These are phyloP conservation scores for Camarhynchus parvulus DNA, from an alignment of 2,113 vertebrate genomes.

Conservation along the genomic window DNA sequence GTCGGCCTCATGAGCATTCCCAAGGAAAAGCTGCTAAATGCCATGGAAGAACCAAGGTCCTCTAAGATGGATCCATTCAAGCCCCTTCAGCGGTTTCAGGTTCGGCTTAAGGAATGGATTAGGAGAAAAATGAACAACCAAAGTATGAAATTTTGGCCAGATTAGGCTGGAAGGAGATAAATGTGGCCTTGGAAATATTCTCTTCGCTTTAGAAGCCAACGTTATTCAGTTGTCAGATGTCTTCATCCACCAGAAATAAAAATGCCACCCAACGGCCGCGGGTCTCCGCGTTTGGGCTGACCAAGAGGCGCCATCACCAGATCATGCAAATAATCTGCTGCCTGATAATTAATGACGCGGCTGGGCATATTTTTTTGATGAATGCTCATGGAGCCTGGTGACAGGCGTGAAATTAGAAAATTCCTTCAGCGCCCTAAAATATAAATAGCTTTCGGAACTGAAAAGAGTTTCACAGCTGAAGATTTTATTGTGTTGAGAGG, in stretches of 20 bases:
- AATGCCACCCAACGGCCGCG: neutral
- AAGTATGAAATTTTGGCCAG: conserved; percentile 2
- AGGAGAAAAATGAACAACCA: neutral
- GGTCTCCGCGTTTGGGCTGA: neutral
- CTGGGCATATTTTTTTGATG: conserved; percentile 83
- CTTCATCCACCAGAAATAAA: conserved; percentile 32
- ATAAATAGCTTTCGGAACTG: conserved; percentile 84
- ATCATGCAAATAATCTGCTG: conserved; percentile 72
- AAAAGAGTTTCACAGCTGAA: conserved; percentile 84
- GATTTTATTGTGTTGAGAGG: conserved; percentile 84
- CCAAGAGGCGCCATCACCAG: conserved; percentile 23
- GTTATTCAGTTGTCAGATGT: conserved; percentile 45
- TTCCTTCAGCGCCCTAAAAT: conserved; percentile 82
- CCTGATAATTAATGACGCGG: conserved; percentile 69
- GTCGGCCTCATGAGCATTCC: neutral
- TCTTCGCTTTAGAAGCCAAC: neutral
- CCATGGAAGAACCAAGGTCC: neutral
- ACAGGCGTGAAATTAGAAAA: conserved; percentile 86
- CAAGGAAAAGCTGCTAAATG: neutral
- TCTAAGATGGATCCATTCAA: neutral
- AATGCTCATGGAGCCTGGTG: conserved; percentile 75
- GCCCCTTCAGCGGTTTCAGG: neutral
- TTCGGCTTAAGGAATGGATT: neutral
- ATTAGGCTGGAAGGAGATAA: neutral
- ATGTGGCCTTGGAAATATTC: neutral